phyloP scores from a whole-genome alignment of 2,113 vertebrate species.

The Rhea americana region DNA sequence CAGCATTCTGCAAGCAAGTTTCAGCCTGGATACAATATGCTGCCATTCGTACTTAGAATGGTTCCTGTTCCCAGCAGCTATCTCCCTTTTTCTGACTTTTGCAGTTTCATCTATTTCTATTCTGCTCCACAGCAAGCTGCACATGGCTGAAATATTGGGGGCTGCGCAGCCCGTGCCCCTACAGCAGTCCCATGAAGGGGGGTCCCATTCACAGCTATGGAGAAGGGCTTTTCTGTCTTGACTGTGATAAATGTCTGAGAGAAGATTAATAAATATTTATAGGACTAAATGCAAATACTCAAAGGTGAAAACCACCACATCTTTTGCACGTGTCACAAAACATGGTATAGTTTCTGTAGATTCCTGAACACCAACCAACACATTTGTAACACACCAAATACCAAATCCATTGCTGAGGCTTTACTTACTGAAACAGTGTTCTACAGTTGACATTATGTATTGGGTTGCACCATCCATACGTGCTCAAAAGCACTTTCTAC shows the following conservation, averaged over 20 bases:
- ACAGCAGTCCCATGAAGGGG: not conserved
- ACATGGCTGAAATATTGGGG: rapidly evolving
- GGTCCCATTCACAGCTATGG: not conserved
- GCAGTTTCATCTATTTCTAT: not conserved
- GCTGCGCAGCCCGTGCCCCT: not conserved
- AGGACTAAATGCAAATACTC: not conserved
- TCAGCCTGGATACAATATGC: not conserved
- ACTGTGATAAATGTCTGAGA: not conserved
- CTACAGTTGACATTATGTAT: not conserved
- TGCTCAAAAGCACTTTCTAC: not conserved
- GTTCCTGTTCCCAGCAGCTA: not conserved
- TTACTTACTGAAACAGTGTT: not conserved
- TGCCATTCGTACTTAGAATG: not conserved
- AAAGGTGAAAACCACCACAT: not conserved
- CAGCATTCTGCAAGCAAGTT: not conserved
- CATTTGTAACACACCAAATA: not conserved
- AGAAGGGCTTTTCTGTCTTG: not conserved
- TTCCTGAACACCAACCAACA: not conserved
- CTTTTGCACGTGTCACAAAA: slow-evolving; percentile 2
- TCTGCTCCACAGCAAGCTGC: rapidly evolving
- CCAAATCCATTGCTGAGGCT: not conserved
- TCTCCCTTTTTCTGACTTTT: not conserved
- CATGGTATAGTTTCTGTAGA: not conserved
- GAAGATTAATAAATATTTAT: slow-evolving; percentile 41
- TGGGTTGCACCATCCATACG: rapidly evolving